Base-by-base conservation (phyloP, 2,888 invertebrate species). In the Heliconius aoede region DNA sequence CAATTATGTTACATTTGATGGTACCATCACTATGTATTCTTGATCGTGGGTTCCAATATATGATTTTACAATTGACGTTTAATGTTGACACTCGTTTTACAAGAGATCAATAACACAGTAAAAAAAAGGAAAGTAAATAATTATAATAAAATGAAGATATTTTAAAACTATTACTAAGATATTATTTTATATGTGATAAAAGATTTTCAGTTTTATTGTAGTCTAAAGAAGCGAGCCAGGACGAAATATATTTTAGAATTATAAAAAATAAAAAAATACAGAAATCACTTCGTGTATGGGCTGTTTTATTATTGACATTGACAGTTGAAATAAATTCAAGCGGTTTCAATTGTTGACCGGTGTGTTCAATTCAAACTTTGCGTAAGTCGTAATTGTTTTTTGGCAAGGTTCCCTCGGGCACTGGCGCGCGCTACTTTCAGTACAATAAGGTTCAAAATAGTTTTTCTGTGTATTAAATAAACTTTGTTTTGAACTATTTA, bases 391-490 rank as follows among this genome's bases (percentile, higher is more conserved):
- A 85, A 85, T 86, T 85, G 86, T 85, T 85, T 90, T 91, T 94
- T 94, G 94, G 94, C 94, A 93, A 89, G 90, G 88, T 90, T 94
- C 94, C 93, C 91, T 91, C 86, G 86, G 88, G 89, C 86, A 55
- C 69, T 60, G 36, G 87, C 86, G 84, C 86, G 86, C 80, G 89
- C 91, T 91, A 92, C 87, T 88, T 88, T 85, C 87, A 87, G 82
- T 85, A 91, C 90, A 88, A 90, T 91, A 90, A 90, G 87, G 89
- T 86, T 93, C 94, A 89, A 93, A 94, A 94, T 94, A 94, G 94
- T 93, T 85, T 86, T 88, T 85, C 85, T 85, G 84, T 89, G n/a
- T 74, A 74, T 76, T 73, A 55, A 74, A 67, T 32, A 26, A 46
- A 64, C 21, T 51, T 46, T 64, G 30, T 67, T 62, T 24, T 46